These are phyloP conservation scores for Zeuzera pyrina DNA, from an alignment of 2,888 invertebrate species.

Conservation along the genomic window DNA sequence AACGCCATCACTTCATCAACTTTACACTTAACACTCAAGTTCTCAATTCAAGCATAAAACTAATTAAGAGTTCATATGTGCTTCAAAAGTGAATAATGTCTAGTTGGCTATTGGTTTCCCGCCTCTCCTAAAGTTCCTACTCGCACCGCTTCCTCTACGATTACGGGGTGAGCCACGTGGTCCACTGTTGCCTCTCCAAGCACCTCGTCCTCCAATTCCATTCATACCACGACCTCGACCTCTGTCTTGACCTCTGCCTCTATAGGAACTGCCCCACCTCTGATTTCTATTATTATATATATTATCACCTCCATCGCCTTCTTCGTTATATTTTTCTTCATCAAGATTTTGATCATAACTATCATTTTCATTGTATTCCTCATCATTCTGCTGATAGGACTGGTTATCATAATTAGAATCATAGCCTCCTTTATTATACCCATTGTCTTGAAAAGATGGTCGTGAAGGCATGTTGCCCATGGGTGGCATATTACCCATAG, in stretches of 20 bases:
- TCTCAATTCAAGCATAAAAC: constrained; percentile 33
- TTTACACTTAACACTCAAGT: constrained; percentile 45
- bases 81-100: constrained; percentile 18
- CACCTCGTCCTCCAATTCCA: constrained; percentile 21
- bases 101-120: constrained; percentile 51
- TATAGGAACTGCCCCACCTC: constrained; percentile 48
- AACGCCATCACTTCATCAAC: constrained; percentile 43
- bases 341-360: constrained; percentile 38
- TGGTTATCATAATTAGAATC: constrained; percentile 46
- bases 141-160: constrained; percentile 41
- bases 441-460: constrained; percentile 50
- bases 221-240: constrained; percentile 42
- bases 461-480: constrained; percentile 29
- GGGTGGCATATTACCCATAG: constrained; percentile 21
- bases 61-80: constrained; percentile 35
- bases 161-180: constrained; percentile 41
- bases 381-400: constrained; percentile 42
- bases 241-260: constrained; percentile 38
- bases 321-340: constrained; percentile 46
- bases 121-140: constrained; percentile 54
- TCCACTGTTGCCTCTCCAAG: constrained; percentile 25
- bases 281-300: constrained; percentile 39
- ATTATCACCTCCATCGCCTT: constrained; percentile 30
- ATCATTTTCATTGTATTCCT: constrained; percentile 38
- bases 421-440: constrained; percentile 46